A percentile compares a stretch with the other conserved stretches of the same genome.
Conservation (phyloP, 1,140 invertebrate species). For the Episyrphus balteatus region DNA sequence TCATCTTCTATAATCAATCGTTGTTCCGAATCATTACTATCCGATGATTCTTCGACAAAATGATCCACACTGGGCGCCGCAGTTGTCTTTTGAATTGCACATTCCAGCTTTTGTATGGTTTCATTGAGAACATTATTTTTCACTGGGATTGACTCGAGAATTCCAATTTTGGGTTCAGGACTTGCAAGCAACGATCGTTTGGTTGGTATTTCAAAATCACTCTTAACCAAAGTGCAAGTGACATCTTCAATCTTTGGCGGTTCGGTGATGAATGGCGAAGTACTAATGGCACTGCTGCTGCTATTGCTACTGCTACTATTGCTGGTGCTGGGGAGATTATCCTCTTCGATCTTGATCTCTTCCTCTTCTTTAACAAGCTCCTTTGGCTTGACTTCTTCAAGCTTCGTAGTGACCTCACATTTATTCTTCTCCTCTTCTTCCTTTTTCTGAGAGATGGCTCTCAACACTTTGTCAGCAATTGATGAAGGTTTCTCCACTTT, state of each 20-base stretch:
- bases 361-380: not conserved
- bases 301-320: not conserved
- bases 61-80: conserved; percentile 6
- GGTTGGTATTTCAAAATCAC: not conserved
- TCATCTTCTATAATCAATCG: conserved; percentile 46
- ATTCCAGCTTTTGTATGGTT: conserved; percentile 46
- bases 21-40: conserved; percentile 62
- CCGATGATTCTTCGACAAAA: conserved; percentile 41
- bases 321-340: not conserved
- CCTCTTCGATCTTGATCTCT: not conserved
- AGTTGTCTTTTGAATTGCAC: conserved; percentile 25
- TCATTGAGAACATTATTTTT: conserved; percentile 48
- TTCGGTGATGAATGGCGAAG: conserved; percentile 7
- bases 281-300: not conserved
- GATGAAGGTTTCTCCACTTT: conserved; percentile 38
- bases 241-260: conserved; percentile 21
- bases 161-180: conserved; percentile 27
- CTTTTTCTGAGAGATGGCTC: conserved; percentile 41
- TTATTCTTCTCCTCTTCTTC: conserved; percentile 31
- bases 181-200: conserved; percentile 13
- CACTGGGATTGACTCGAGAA: conserved; percentile 36
- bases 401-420: conserved; percentile 9
- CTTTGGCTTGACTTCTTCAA: not conserved
- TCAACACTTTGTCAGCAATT: conserved; percentile 48
- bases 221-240: conserved; percentile 10